Evolutionary conservation across 2,797 vertebrate genomes (phyloP), one percentile per base, ranked within the genome.

Genomic region (Acanthornis magna): DNA sequence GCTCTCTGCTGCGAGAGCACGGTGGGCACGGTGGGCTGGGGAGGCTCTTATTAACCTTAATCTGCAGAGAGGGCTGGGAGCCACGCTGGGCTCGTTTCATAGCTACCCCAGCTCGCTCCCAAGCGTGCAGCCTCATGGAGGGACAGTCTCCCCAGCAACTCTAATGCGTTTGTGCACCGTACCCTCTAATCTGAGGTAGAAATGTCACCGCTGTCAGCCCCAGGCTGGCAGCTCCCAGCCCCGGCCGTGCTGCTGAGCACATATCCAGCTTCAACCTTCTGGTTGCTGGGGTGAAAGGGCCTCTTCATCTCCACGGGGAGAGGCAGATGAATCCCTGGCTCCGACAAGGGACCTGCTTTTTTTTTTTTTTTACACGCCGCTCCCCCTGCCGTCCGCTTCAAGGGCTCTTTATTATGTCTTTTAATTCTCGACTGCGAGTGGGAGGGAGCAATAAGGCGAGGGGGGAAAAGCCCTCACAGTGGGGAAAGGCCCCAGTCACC

Each of bases 101-200:
- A 80, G 96, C 90, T 96, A 80, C 89, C 88, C 80, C 92, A 48
- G 81, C 65, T 75, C 55, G 23, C 79, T 68, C 89, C 91, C 96
- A 97, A 61, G 93, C 93, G 58, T 80, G 93, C 85, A 83, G 70
- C 79, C 92, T 77, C 21, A 76, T 85, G 92, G 81, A 91, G 91
- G 88, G 19, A 11, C 68, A 68, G 94, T 98, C 96, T 91, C 97
- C 96, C 94, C 91, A 96, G 97, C 96, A 98, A 98, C 97, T 95
- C 70, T 75, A 91, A 95, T 89, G 86, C 12, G 53, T 75, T 82
- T 85, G 74, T 50, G 85, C 95, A 13, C 76, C 76, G 34, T 55
- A 14, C 86, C 61, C 11, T 88, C 92, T 96, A 93, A 97, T 96
- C 94, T 93, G 90, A 79, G 93, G 87, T 16, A 89, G 92, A 93